Percentiles rank a stretch among this genome's conserved stretches.
phyloP scores from a whole-genome alignment of 92 coral and sea anemone species.

The Epizoanthus rinbou region DNA sequence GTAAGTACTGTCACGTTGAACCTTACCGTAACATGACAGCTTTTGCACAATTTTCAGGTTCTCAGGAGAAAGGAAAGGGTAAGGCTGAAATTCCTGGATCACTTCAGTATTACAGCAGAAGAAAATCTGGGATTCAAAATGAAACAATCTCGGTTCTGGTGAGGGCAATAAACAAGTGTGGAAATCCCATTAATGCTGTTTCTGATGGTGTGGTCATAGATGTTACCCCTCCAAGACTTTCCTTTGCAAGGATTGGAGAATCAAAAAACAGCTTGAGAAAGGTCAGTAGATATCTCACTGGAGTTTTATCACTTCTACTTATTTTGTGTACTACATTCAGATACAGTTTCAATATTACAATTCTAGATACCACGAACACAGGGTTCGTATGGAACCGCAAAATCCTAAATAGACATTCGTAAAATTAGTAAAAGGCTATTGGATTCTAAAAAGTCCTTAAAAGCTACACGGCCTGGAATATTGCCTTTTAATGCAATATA shows the following conservation, averaged over 20 bases:
- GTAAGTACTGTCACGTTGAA: too few relatives aligned
- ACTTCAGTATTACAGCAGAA: not conserved
- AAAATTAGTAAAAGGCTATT: too few relatives aligned
- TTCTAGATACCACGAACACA: not conserved
- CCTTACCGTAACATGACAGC: too few relatives aligned
- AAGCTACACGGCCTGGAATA: too few relatives aligned
- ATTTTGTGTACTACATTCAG: too few relatives aligned
- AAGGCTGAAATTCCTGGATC: not conserved
- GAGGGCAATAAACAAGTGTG: conserved; percentile 5
- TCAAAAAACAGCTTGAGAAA: not conserved
- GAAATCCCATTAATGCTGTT: not conserved
- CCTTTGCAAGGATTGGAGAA: not conserved
- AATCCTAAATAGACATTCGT: too few relatives aligned
- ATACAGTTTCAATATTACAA: not conserved
- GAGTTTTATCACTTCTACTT: not conserved
- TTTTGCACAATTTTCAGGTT: not conserved
- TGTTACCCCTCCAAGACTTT: not conserved
- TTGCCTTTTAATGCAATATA: too few relatives aligned
- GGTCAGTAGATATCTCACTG: not conserved
- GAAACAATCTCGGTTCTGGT: not conserved
- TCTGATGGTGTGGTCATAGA: not conserved
- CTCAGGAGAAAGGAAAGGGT: not conserved
- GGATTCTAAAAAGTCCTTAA: too few relatives aligned
- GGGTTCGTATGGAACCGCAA: too few relatives aligned
- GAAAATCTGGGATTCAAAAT: not conserved